Evolutionary conservation across 2,888 invertebrate genomes (phyloP), one percentile per base, ranked within the genome.

Genomic region (Leucoma salicis): DNA sequence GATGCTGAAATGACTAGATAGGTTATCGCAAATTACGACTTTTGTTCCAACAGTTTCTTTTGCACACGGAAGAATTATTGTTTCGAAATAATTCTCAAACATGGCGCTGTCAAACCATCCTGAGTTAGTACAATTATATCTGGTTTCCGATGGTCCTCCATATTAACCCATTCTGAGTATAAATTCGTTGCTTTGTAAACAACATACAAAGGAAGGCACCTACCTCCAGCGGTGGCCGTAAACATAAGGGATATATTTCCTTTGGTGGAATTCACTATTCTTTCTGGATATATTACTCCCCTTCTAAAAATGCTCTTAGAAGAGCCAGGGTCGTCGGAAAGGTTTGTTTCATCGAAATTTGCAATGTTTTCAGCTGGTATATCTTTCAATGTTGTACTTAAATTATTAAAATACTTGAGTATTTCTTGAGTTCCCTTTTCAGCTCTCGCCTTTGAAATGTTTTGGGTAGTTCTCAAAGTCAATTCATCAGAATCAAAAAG

Each of bases 201-300:
- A 4, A 11, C 27, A 27, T 27, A 27, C n/a, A 10, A 10, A 13
- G 37, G 37, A 13, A 37, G 21, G 14, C 31, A 37, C 8, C 0
- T 8, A 10, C 37, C 37, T 21, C 31, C 29, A 10, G 27, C 32
- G 7, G 21, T 27, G 6, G 15, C 42, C 1, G 21, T 28, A 16
- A 42, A 42, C 42, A 42, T 42, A 14, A 42, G 14, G 0, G 42
- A 42, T 25, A 36, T 13, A 15, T 27, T 29, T 10, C 28, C 25
- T 13, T 36, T 42, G 14, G 37, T 27, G 14, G 12, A 16, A 16
- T 42, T 37, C 0, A 32, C n/a, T 33, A 42, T 42, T 8, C 42
- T 14, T 27, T 42, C 33, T 13, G 37, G 42, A 27, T 42, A 21
- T 32, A 37, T 42, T 5, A 42, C 28, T 2, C 37, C 42, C 12